Percentiles rank a stretch among this genome's conserved stretches.
phyloP scores from a whole-genome alignment of 2,113 vertebrate genomes.

The Prunella himalayana region DNA sequence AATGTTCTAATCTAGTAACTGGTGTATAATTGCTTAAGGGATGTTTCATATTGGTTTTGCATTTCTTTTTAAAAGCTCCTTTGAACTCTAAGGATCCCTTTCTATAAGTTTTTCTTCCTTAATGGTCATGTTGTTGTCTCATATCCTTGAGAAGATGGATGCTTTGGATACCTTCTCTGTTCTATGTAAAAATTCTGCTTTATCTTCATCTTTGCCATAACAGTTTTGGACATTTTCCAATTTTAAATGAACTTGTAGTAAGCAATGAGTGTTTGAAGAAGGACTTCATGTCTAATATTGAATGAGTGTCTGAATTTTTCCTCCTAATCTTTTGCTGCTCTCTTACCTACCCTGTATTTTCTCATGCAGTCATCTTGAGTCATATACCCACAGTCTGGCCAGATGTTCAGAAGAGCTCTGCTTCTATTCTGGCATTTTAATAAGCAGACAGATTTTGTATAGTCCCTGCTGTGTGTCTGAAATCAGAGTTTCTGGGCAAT shows the following conservation, averaged over 20 bases:
- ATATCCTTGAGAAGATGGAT: neutral
- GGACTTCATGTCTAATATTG: neutral
- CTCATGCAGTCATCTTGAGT: constrained; percentile 52
- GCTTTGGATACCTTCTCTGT: neutral
- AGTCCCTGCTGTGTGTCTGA: neutral
- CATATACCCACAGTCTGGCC: constrained; percentile 50
- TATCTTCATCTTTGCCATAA: neutral
- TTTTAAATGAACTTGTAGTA: neutral
- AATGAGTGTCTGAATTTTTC: constrained; percentile 21
- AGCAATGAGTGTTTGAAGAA: neutral
- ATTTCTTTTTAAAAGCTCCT: neutral
- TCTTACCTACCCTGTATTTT: constrained; percentile 11
- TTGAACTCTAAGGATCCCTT: neutral
- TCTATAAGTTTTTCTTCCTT: neutral
- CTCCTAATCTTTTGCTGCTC: neutral
- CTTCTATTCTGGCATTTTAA: neutral
- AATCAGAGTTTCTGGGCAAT: neutral
- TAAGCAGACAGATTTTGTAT: neutral
- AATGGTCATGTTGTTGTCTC: neutral
- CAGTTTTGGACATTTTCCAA: neutral
- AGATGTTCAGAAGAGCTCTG: neutral
- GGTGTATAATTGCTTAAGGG: neutral
- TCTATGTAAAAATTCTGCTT: neutral
- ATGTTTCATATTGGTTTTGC: neutral
- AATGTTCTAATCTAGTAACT: neutral